A percentile compares a stretch with the other conserved stretches of the same genome.
These are phyloP conservation scores for Ailuropoda melanoleuca DNA, from an alignment of 2,113 vertebrate species.

Conservation along the genomic window DNA sequence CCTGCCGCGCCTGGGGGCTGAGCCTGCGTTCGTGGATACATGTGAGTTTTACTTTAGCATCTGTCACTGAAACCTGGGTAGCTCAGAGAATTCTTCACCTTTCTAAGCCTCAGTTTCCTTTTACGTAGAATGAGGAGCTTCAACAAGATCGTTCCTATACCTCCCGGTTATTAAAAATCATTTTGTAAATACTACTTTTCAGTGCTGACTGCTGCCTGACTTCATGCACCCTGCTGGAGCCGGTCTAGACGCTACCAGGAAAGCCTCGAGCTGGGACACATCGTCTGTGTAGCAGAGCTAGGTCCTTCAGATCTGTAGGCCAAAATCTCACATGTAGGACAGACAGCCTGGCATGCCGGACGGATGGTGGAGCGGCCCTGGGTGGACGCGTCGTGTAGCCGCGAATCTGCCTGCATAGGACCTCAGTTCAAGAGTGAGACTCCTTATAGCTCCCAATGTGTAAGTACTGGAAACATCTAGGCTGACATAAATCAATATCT, in stretches of 20 bases:
- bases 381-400: fast-evolving
- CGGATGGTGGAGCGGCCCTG: not conserved
- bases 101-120: not conserved
- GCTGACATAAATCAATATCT: not conserved
- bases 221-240: not conserved
- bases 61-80: not conserved
- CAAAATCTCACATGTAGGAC: not conserved
- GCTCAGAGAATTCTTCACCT: not conserved
- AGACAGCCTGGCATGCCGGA: not conserved
- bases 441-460: not conserved
- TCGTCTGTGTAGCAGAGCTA: not conserved
- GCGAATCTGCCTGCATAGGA: not conserved
- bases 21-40: not conserved
- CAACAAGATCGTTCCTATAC: not conserved
- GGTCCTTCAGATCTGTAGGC: not conserved
- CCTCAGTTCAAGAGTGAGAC: not conserved
- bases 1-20: fast-evolving
- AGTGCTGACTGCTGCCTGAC: not conserved
- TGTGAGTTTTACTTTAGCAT: not conserved
- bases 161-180: not conserved
- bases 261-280: not conserved
- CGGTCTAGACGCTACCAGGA: not conserved
- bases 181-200: not conserved
- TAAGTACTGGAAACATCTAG: not conserved
- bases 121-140: not conserved